phyloP scores from a whole-genome alignment of 1,140 invertebrate genomes.

The Maconellicoccus hirsutus region DNA sequence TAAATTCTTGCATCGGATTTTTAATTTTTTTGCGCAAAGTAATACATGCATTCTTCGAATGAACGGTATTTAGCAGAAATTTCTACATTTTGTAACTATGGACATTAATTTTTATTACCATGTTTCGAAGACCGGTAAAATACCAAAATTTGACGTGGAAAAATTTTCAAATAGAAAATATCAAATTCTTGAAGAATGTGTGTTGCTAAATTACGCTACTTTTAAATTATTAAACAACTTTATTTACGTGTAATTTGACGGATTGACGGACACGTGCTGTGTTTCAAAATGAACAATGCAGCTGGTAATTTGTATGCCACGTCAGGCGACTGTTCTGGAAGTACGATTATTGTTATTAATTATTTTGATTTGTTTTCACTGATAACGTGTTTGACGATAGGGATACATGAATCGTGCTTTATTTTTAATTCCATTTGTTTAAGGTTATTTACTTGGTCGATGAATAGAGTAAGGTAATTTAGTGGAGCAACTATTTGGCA shows the following conservation, averaged over 20 bases:
- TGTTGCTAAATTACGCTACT: neutral
- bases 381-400: neutral
- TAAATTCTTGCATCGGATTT: no score
- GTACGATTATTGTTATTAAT: neutral
- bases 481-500: no score
- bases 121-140: no score
- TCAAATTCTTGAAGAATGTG: neutral
- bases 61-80: no score
- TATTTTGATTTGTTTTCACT: neutral
- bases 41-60: no score
- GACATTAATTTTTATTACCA: no score
- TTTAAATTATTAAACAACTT: neutral
- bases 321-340: neutral
- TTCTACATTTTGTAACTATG: no score
- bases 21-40: no score
- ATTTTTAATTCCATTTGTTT: no score
- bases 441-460: no score
- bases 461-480: no score
- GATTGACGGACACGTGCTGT: neutral
- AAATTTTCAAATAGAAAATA: neutral
- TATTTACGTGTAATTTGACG: neutral
- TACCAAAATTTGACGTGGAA: neutral
- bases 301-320: neutral
- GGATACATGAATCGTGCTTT: neutral
- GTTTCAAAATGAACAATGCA: neutral